phyloP scores from a whole-genome alignment of 2,888 invertebrate species.

The Zaprionus bogoriensis region DNA sequence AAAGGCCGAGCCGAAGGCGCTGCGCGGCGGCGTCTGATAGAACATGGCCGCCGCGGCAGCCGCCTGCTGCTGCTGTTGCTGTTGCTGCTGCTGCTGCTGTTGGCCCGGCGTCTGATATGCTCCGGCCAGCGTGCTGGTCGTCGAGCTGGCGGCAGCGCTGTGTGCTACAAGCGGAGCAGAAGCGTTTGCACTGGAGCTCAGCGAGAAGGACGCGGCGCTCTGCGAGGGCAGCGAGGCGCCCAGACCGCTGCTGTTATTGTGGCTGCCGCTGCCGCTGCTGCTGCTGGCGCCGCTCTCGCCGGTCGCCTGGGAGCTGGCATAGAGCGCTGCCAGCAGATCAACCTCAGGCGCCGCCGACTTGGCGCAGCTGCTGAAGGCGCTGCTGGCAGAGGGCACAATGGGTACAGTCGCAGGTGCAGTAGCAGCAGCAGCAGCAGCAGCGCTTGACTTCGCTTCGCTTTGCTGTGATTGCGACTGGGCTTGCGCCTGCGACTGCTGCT shows the following conservation, averaged over 20 bases:
- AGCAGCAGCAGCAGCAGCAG: not conserved
- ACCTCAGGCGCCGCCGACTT: conserved; percentile 53
- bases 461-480: too few relatives aligned
- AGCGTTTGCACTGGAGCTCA: conserved; percentile 61
- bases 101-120: conserved; percentile 71
- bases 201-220: conserved; percentile 74
- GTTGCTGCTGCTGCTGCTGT: conserved; percentile 63
- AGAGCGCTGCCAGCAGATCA: conserved; percentile 74
- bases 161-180: conserved; percentile 4
- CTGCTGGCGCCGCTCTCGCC: conserved; percentile 5
- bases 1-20: conserved; percentile 81
- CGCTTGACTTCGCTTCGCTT: not conserved
- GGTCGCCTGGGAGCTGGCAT: conserved; percentile 55
- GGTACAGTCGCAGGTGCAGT: conserved; percentile 26
- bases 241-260: conserved; percentile 77
- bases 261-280: conserved; percentile 27
- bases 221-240: conserved; percentile 77
- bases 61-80: conserved; percentile 71
- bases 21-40: conserved; percentile 82
- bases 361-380: conserved; percentile 78
- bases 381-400: conserved; percentile 79
- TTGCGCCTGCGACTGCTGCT: conserved; percentile 27
- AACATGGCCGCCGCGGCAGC: conserved; percentile 81
- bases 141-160: conserved; percentile 52
- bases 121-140: conserved; percentile 66